Base-by-base conservation (phyloP, 2,113 vertebrate genomes). In the Plectropomus leopardus region DNA sequence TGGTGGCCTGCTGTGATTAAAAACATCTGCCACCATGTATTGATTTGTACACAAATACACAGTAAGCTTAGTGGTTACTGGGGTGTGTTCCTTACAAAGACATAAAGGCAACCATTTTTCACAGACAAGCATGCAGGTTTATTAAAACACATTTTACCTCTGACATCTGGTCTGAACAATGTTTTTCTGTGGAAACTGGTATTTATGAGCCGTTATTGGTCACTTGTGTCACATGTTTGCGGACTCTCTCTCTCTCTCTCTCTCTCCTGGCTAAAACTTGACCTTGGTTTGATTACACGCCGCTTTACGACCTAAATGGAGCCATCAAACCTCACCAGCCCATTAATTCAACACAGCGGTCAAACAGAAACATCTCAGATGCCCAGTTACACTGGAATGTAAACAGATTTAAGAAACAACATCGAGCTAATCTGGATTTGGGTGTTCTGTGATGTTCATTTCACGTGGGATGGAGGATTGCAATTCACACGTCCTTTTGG, bases 281-380 rank as follows among this genome's bases (percentile, higher is more conserved):
- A 44, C 57, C 28, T 61, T 26, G 55, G n/a, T 64, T 21, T 64
- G 26, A 79, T 70, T 57, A 50, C 57, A 82, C 14, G 24, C 57
- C 32, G 63, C 24, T 65, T 79, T 50, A 54, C 1, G 17, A 28
- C 40, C 36, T 4, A 30, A 69, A 64, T 19, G 5, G 7, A 70
- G 24, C 50, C 32, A 19, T 84, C 28, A 32, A 19, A 65, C 13
- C n/a, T 73, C 17, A 28, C 65, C 2, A 11, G 59, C 45, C 19
- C 2, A 51, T 67, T 80, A 55, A 51, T 73, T 75, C 50, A 21
- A 23, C 8, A 4, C 42, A 4, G 50, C 7, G 3, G 48, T 76
- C 42, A 54, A 73, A 71, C 45, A 4, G 21, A 13, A 21, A 26
- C 48, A 44, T n/a, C 32, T 64, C 32, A 13, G 24, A 66, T 23